These are phyloP conservation scores for Cephonodes hylas DNA, from an alignment of 2,888 invertebrate species.

Conservation along the genomic window DNA sequence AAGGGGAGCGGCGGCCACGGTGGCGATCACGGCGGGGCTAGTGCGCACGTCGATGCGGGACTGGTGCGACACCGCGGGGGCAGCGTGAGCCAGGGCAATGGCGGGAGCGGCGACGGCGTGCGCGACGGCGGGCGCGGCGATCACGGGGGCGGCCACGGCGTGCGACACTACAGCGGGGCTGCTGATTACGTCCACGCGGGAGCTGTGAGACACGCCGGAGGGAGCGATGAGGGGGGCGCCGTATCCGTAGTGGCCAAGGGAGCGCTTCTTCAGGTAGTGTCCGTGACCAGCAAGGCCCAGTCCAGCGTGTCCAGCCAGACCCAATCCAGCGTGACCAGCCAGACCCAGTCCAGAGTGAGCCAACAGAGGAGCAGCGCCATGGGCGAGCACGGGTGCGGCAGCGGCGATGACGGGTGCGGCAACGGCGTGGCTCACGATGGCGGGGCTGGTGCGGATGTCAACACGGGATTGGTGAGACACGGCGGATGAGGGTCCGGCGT, in stretches of 20 bases:
- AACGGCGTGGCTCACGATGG: conserved; percentile 43
- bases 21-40: conserved; percentile 46
- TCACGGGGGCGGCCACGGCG: conserved; percentile 26
- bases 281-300: conserved; percentile 43
- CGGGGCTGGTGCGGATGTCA: conserved; percentile 44
- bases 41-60: conserved; percentile 66
- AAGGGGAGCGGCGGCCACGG: conserved; percentile 35
- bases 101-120: conserved; percentile 34
- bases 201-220: conserved; percentile 61
- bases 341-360: conserved; percentile 36
- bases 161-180: conserved; percentile 48
- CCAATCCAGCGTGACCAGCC: conserved; percentile 28
- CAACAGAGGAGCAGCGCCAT: conserved; percentile 45
- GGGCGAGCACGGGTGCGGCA: conserved; percentile 29
- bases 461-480: conserved; percentile 59
- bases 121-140: conserved; percentile 31
- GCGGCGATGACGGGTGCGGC: conserved; percentile 25
- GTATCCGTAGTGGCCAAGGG: conserved; percentile 47
- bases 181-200: conserved; percentile 53
- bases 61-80: conserved; percentile 71
- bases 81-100: conserved; percentile 37
- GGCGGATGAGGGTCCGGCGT: conserved; percentile 40
- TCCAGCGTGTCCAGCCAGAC: conserved; percentile 36
- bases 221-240: conserved; percentile 46
- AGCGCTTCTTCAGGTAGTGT: conserved; percentile 50